Evolutionary conservation across 2,113 vertebrate genomes (phyloP), one percentile per base, ranked within the genome.

Genomic region (Cercopithecus mona): DNA sequence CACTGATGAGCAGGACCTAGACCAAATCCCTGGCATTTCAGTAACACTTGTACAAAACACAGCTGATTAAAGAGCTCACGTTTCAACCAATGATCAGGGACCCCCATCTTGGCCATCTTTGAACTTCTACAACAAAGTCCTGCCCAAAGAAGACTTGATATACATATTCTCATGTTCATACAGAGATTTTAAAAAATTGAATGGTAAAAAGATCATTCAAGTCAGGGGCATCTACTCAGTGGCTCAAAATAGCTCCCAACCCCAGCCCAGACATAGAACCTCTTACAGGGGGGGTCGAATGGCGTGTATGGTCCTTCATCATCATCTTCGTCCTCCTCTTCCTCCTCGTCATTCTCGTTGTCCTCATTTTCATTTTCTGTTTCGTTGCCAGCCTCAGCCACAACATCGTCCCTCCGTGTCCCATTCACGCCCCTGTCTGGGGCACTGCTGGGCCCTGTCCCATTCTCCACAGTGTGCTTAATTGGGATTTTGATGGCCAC

Each of bases 261-360:
- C 92, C 52, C 87, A 90, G 43, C 61, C 25, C 88, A 61, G 90
- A 7, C 0, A 61, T 10, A 70, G 25, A 90, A 76, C 78, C 68
- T 95, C 99, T 99, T 99, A 99, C 99, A 98, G 96, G 99, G 99
- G 38, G 98, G 98, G 68, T 99, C 99, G 95, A 99, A 99, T 40
- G 99, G 99, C 0, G 99, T 99, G 72, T 99, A 99, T 0, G 99
- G 99, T 64, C 99, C 99, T 59, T 99, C 99, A 0, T 99, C 98
- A 0, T 98, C 98, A 3, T 99, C 99, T 2, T 99, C 98, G 0
- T 99, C 98, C 0, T 99, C 99, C 9, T 99, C 99, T 1, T 99
- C 99, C 16, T 99, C 99, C 57, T 99, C 99, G 0, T 99, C 99
- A 0, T 99, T 99, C 88, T 99, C 99, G 0, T 99, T 99, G 94